Base-by-base conservation (phyloP, 2,113 vertebrate species). In the Phalacrocorax aristotelis region DNA sequence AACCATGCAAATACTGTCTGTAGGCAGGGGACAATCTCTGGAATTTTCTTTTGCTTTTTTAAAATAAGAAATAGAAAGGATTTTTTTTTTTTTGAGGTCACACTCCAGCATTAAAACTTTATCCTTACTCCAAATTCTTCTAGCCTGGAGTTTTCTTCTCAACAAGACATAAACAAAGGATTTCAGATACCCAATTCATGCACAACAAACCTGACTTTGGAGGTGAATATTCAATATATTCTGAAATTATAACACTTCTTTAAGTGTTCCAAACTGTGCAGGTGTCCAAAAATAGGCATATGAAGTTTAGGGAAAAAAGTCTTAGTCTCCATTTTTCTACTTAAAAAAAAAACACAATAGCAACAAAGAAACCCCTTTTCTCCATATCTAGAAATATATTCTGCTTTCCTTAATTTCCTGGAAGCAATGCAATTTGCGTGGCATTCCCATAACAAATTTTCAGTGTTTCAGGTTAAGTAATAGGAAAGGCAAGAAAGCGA, bases 241-340 rank as follows among this genome's bases (percentile, higher is more conserved):
- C 46, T 84, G 64, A 68, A 87, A 66, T 75, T 40, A 38, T 13
- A 83, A 34, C 7, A 60, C 7, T 42, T 76, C 49, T 69, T 40
- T 0, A 55, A 70, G 15, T 52, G 10, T 46, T 91, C 8, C 4
- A 26, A 61, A 52, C 5, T 46, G 19, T 12, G 4, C 15, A 80
- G 19, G 27, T 15, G 20, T 57, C 15, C 10, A 40, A 52, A 77
- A 76, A 11, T 16, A 5, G 10, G 2, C 36, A 36, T 36, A 38
- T 61, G 15, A 52, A n/a, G 2, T n/a, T 34, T 15, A 0, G 2
- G 18, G 9, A 0, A 1, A 11, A 25, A 12, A 20, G 2, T 25
- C 27, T 44, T 32, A 5, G 7, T 62, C 11, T 57, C 14, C 3
- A 11, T 62, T 62, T 86, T 46, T 64, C 6, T 57, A 21, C 12